Percentiles rank a stretch among this genome's conserved stretches.
Evolutionary conservation across 2,888 invertebrate genomes (phyloP).

Genomic region (Volucella inflata): DNA sequence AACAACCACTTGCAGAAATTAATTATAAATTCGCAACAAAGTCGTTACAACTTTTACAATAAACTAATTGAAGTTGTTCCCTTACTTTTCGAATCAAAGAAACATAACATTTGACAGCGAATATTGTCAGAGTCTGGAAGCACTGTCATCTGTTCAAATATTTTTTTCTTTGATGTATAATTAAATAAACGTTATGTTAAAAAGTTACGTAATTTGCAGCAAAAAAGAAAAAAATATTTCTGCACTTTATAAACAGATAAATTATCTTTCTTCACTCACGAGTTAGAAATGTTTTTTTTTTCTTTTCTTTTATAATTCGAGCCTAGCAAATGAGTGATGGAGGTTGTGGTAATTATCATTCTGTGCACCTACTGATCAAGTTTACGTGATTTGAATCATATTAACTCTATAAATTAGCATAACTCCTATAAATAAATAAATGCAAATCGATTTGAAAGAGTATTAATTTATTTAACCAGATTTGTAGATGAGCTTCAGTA

Average conservation of each 20-base stretch:
- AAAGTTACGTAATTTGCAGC: no score
- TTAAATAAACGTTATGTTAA: no score
- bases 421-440: constrained; percentile 40
- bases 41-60: no score
- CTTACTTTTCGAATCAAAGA: no score
- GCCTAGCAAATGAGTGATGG: background rate
- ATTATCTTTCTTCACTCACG: constrained; percentile 1
- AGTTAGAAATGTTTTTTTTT: background rate
- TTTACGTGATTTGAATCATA: constrained; percentile 51
- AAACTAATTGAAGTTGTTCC: no score
- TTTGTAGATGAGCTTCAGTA: background rate
- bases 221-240: no score
- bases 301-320: background rate
- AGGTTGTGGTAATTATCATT: constrained; percentile 34
- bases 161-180: no score
- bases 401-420: constrained; percentile 21
- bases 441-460: constrained; percentile 13
- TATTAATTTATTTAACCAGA: background rate
- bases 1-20: no score
- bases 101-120: no score
- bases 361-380: constrained; percentile 28
- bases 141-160: no score
- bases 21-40: no score
- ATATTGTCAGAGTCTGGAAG: no score
- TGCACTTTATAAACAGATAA: background rate